These are phyloP conservation scores for Panzeria rudis DNA, from an alignment of 2,888 invertebrate species.

Conservation along the genomic window DNA sequence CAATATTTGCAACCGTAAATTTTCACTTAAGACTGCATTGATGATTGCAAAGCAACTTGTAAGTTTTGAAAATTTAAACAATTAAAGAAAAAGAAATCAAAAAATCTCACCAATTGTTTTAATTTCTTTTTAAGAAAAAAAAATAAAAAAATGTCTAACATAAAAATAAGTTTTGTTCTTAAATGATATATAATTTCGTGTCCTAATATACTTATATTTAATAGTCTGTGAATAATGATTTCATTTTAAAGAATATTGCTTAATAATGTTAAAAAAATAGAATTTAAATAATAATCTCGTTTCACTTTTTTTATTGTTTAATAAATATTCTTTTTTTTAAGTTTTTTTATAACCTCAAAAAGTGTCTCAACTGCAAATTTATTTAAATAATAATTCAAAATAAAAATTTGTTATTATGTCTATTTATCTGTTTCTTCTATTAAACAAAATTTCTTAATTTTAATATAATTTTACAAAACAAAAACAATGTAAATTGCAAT, in stretches of 20 bases:
- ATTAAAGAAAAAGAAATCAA: conserved; percentile 40
- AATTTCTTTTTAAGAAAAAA: conserved; percentile 15
- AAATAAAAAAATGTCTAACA: neutral
- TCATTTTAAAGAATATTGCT: conserved; percentile 44
- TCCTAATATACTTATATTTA: conserved; percentile 9
- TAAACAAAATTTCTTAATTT: conserved; percentile 37
- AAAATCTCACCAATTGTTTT: conserved; percentile 21
- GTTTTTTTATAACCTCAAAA: conserved; percentile 59
- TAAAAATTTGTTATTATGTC: conserved; percentile 57
- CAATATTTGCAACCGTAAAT: conserved; percentile 99
- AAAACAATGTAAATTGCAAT: conserved; percentile 20
- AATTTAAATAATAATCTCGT: conserved; percentile 6
- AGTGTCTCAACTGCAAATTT: conserved; percentile 81
- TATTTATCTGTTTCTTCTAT: conserved; percentile 8
- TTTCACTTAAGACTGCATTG: conserved; percentile 98
- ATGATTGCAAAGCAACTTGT: conserved; percentile 99
- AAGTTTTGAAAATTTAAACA: conserved; percentile 84
- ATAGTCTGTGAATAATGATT: conserved; percentile 17
- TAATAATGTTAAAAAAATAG: conserved; percentile 28
- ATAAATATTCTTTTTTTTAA: conserved; percentile 12
- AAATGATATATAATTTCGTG: conserved; percentile 1
- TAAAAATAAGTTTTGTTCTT: conserved; percentile 34
- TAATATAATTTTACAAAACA: conserved; percentile 8
- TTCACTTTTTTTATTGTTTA: conserved; percentile 21
- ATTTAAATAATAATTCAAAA: conserved; percentile 67